These are phyloP conservation scores for Heteromormyrus szaboi DNA, from an alignment of 2,797 vertebrate genomes.

Conservation along the genomic window DNA sequence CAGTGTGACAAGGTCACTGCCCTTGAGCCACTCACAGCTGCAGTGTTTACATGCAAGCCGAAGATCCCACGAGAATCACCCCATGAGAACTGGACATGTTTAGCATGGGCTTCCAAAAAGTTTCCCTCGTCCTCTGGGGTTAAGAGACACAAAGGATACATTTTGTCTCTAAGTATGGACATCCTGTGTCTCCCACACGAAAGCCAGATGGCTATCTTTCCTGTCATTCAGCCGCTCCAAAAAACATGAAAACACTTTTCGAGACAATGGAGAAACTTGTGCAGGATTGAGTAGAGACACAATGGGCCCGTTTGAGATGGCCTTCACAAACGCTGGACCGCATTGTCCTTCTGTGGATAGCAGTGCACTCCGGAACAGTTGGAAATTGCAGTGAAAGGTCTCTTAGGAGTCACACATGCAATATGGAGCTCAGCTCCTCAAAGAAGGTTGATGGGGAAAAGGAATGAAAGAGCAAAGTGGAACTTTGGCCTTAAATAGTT, in stretches of 20 bases:
- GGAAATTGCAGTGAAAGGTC: background rate
- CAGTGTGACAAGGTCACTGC: background rate
- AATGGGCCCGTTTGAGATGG: background rate
- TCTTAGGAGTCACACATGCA: background rate
- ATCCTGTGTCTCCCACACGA: background rate
- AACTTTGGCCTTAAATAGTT: background rate
- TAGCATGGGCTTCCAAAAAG: background rate
- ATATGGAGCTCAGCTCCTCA: background rate
- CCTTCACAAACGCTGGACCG: background rate
- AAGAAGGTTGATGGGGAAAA: background rate
- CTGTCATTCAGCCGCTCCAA: background rate
- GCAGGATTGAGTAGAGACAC: background rate
- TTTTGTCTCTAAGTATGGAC: background rate
- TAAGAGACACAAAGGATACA: background rate
- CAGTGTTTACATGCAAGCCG: background rate
- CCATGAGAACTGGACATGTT: background rate
- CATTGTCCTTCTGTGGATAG: background rate
- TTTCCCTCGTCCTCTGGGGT: background rate
- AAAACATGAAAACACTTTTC: background rate
- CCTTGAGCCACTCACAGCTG: background rate
- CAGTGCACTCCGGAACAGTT: background rate
- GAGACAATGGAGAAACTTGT: conserved; percentile 12
- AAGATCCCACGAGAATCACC: background rate
- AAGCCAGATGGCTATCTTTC: background rate
- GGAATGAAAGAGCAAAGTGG: background rate